A percentile compares a stretch with the other conserved stretches of the same genome.
These are phyloP conservation scores for Thalassoma bifasciatum DNA, from an alignment of 2,113 vertebrate species.

Conservation along the genomic window DNA sequence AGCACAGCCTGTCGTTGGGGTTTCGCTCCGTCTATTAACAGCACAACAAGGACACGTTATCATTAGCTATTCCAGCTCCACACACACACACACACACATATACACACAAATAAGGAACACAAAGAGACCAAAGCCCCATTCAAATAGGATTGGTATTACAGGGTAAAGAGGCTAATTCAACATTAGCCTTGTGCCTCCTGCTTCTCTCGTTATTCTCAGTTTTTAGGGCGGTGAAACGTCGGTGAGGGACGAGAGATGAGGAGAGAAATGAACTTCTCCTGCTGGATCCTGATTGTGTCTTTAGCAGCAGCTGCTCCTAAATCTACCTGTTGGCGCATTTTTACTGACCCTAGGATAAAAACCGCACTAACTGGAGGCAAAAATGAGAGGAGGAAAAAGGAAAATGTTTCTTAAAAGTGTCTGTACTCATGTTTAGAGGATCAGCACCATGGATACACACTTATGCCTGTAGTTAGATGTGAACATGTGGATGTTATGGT, in stretches of 20 bases:
- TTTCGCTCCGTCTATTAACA: slow-evolving; percentile 56
- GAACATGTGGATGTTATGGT: too few relatives aligned
- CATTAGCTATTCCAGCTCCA: slow-evolving; percentile 38
- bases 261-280: too few relatives aligned
- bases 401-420: too few relatives aligned
- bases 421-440: too few relatives aligned
- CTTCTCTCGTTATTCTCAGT: not conserved
- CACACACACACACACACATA: slow-evolving; percentile 12
- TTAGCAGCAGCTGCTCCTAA: not conserved
- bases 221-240: not conserved
- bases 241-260: too few relatives aligned
- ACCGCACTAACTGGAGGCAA: too few relatives aligned
- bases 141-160: slow-evolving; percentile 27
- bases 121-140: slow-evolving; percentile 29
- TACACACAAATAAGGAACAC: slow-evolving; percentile 18
- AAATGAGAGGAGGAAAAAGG: too few relatives aligned
- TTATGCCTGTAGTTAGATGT: too few relatives aligned
- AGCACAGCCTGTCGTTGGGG: slow-evolving; percentile 35
- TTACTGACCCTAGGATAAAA: too few relatives aligned
- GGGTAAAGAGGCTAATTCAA: slow-evolving; percentile 21
- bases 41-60: slow-evolving; percentile 43
- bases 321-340: too few relatives aligned
- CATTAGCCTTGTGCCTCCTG: slow-evolving; percentile 4
- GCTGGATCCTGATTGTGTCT: not conserved
- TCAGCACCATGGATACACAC: too few relatives aligned